Percentiles rank a stretch among this genome's conserved stretches.
Evolutionary conservation across 2,797 vertebrate species (phyloP).

Genomic region (Esox masquinongy): DNA sequence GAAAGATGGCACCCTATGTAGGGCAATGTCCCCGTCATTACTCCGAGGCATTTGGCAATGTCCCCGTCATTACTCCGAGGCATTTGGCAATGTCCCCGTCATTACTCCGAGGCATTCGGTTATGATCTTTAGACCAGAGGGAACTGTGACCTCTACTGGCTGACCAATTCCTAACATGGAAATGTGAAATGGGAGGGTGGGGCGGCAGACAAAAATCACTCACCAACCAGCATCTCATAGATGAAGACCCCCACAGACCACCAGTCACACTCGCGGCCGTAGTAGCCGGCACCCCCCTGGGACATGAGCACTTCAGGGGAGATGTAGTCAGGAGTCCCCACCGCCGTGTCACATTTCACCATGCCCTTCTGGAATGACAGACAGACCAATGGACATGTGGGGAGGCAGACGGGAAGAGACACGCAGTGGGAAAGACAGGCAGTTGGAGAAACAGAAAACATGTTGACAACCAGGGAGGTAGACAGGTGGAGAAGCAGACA

Average conservation of each 20-base stretch:
- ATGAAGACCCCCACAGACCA: constrained; percentile 98
- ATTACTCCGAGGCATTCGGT: too few relatives aligned
- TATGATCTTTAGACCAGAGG: too few relatives aligned
- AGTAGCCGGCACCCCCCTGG: constrained; percentile 90
- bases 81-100: too few relatives aligned
- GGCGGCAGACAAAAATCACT: constrained; percentile 60
- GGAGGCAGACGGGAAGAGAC: background rate
- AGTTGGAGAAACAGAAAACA: too few relatives aligned
- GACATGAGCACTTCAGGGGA: constrained; percentile 95
- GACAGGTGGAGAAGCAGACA: background rate
- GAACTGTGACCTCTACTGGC: too few relatives aligned
- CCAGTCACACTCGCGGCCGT: constrained; percentile 97
- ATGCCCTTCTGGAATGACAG: constrained; percentile 83
- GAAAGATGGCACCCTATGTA: too few relatives aligned
- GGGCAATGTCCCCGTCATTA: too few relatives aligned
- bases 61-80: too few relatives aligned
- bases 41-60: too few relatives aligned
- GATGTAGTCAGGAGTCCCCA: constrained; percentile 98
- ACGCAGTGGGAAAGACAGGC: too few relatives aligned
- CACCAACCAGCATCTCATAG: constrained; percentile 93
- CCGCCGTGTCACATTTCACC: constrained; percentile 96
- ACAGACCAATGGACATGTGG: background rate
- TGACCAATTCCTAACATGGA: too few relatives aligned
- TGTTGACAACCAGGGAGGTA: constrained; percentile 11
- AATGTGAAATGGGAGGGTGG: too few relatives aligned